These are phyloP conservation scores for Pyrgus malvae DNA, from an alignment of 2,888 invertebrate species.

Conservation along the genomic window DNA sequence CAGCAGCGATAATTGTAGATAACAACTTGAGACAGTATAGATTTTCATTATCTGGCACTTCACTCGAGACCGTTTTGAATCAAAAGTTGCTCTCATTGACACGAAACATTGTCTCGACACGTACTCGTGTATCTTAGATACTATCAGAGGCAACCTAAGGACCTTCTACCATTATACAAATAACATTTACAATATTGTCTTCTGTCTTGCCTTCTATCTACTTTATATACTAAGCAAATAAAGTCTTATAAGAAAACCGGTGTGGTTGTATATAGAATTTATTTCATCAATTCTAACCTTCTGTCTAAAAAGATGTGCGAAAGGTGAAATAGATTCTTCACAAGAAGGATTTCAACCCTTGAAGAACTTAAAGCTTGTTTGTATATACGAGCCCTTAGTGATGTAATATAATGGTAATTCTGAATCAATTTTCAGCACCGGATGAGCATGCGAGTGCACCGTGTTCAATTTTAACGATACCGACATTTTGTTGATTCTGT, in stretches of 20 bases:
- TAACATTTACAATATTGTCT: slow-evolving; percentile 32
- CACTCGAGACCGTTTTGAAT: slow-evolving; percentile 15
- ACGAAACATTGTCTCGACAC: slow-evolving; percentile 26
- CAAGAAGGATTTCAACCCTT: slow-evolving; percentile 13
- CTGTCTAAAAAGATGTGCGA: slow-evolving; percentile 12
- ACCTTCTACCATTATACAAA: slow-evolving; percentile 17
- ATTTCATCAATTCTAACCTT: slow-evolving; percentile 34
- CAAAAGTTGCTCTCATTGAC: slow-evolving; percentile 18
- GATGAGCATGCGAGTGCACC: slow-evolving; percentile 75
- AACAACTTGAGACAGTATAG: slow-evolving; percentile 38
- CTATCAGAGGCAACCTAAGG: slow-evolving; percentile 17
- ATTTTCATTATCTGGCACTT: slow-evolving; percentile 35
- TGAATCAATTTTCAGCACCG: slow-evolving; percentile 49
- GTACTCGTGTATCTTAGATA: slow-evolving; percentile 17
- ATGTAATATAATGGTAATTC: slow-evolving; percentile 32
- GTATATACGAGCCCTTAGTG: slow-evolving; percentile 45
- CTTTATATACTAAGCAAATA: slow-evolving; percentile 32
- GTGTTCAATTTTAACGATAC: slow-evolving; percentile 38
- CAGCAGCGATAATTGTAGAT: slow-evolving; percentile 40
- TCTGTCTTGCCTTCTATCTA: slow-evolving; percentile 27
- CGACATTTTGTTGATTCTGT: slow-evolving; percentile 10
- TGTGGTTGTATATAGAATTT: slow-evolving; percentile 36
- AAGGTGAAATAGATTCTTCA: slow-evolving; percentile 27
- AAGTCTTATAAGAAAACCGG: slow-evolving; percentile 28
- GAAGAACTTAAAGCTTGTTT: slow-evolving; percentile 48